phyloP scores from a whole-genome alignment of 2,797 vertebrate species.

The Eulemur coronatus region DNA sequence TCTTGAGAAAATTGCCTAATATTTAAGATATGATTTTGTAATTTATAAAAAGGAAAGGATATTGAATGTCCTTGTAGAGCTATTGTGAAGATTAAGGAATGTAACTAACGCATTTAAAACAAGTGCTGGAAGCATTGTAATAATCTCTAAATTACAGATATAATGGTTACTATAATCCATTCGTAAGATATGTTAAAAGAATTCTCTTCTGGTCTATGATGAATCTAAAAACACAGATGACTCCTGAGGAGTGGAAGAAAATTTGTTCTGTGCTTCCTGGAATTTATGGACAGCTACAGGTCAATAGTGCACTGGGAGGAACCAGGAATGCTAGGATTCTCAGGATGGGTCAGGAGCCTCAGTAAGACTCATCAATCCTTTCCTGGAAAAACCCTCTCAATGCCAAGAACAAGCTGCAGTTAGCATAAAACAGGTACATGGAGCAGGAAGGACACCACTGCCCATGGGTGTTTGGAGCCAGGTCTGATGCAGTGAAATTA shows the following conservation, averaged over 20 bases:
- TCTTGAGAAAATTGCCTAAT: neutral
- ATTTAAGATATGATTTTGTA: neutral
- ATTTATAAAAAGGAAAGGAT: neutral
- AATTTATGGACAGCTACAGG: neutral
- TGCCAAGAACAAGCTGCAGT: rapidly evolving
- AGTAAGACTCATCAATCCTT: neutral
- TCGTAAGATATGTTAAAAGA: neutral
- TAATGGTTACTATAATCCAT: neutral
- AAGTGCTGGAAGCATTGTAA: neutral
- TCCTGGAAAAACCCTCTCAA: neutral
- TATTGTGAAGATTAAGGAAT: conserved; percentile 23
- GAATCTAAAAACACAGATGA: neutral
- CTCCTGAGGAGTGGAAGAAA: neutral
- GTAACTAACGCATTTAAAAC: neutral
- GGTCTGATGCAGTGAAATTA: neutral
- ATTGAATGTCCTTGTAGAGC: neutral
- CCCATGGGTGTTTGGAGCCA: rapidly evolving
- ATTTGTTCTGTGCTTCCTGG: neutral
- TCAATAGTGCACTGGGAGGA: neutral
- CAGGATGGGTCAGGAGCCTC: too few relatives aligned
- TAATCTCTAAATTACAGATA: conserved; percentile 40
- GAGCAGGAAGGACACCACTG: rapidly evolving
- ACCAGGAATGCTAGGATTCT: neutral
- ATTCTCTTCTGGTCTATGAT: neutral
- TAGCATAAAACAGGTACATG: rapidly evolving